These are phyloP conservation scores for Pangasius krempfi DNA, from an alignment of 2,797 vertebrate species.

Conservation along the genomic window DNA sequence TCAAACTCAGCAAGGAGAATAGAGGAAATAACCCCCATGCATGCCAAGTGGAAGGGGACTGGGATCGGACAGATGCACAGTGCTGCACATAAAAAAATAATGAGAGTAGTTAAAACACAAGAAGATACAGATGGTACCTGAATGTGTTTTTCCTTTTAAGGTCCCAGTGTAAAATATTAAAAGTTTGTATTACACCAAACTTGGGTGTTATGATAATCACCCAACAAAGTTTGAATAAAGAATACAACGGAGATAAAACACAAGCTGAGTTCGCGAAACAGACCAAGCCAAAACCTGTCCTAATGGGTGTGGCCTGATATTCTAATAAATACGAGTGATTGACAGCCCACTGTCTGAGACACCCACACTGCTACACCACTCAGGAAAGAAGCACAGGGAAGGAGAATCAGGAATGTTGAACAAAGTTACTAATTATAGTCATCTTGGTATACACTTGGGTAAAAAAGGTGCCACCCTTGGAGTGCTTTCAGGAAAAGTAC, in stretches of 20 bases:
- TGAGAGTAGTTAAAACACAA: conserved; percentile 41
- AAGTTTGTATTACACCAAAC: not conserved
- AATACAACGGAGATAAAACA: not conserved
- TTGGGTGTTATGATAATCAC: not conserved
- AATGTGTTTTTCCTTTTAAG: conserved; percentile 23
- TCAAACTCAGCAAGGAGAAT: conserved; percentile 31
- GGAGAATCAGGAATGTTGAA: not conserved
- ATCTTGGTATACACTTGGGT: not conserved
- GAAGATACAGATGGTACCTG: conserved; percentile 37
- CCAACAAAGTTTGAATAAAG: not conserved
- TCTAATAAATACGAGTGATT: not conserved
- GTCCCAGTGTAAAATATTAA: not conserved
- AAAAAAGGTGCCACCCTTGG: not conserved
- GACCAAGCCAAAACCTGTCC: not conserved
- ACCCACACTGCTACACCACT: not conserved
- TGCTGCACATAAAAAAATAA: conserved; percentile 38
- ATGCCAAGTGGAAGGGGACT: conserved; percentile 27
- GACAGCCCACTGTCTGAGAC: not conserved
- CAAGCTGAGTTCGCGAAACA: not conserved
- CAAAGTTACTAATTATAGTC: not conserved
- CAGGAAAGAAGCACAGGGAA: not conserved
- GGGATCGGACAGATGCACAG: conserved; percentile 23
- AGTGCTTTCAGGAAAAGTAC: not conserved
- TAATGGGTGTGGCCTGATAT: not conserved
- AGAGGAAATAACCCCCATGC: not conserved